These are phyloP conservation scores for Hepsetus odoe DNA, from an alignment of 2,113 vertebrate species.

Conservation along the genomic window DNA sequence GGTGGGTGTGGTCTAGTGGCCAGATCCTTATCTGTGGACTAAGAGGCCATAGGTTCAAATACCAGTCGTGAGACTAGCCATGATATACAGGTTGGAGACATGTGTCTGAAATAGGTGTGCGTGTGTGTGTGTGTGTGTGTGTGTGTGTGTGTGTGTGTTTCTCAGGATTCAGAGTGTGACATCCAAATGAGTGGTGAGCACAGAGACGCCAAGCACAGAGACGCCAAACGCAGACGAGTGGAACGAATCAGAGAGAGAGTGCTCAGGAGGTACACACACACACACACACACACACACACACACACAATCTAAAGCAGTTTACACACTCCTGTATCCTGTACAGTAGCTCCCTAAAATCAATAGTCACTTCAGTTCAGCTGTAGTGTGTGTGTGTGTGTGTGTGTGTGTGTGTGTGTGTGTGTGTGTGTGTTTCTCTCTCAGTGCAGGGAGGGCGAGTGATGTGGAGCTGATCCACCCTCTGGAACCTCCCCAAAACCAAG, in stretches of 20 bases:
- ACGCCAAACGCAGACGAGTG: conserved; percentile 71
- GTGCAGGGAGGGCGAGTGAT: conserved; percentile 71
- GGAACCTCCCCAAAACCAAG: conserved; percentile 14
- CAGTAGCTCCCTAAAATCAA: no score
- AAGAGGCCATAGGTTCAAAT: no score
- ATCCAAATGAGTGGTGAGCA: no score
- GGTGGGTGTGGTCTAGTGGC: no score
- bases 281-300: not conserved
- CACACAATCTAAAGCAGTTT: not conserved
- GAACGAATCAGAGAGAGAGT: conserved; percentile 73
- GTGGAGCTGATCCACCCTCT: conserved; percentile 52
- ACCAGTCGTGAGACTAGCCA: no score
- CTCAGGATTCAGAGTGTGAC: conserved; percentile 45
- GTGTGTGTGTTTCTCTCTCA: conserved; percentile 49
- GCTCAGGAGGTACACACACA: conserved; percentile 66
- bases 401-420: not conserved
- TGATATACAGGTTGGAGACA: no score
- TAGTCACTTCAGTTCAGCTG: no score
- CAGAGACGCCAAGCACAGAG: conserved; percentile 67
- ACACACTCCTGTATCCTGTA: no score
- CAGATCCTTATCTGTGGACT: no score
- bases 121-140: conserved; percentile 31
- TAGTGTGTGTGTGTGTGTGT: not conserved
- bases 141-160: conserved; percentile 37
- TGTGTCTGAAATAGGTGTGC: conserved; percentile 7